Conservation (phyloP, 2,113 vertebrate genomes). For the Turdus rufiventris region DNA sequence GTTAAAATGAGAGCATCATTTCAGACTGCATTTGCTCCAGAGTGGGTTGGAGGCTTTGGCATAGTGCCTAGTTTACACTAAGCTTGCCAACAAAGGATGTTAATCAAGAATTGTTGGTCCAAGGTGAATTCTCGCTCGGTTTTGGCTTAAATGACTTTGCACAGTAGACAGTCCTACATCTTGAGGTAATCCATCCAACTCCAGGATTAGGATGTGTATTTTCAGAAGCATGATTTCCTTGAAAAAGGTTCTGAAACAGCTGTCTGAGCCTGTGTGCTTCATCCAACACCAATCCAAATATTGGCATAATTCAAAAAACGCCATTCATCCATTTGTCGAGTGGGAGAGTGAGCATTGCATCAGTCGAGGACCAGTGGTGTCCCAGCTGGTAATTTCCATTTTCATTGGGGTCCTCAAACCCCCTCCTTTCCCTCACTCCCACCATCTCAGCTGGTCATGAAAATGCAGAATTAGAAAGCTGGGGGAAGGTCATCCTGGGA, state of each 20-base stretch:
- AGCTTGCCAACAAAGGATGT: slow-evolving; percentile 15
- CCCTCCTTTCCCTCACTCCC: rapidly evolving
- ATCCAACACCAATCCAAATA: neutral
- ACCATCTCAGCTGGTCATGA: neutral
- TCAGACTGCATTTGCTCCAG: neutral
- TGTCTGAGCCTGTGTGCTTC: neutral
- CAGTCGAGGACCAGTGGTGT: neutral
- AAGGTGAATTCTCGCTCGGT: slow-evolving; percentile 37
- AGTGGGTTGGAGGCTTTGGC: slow-evolving; percentile 5
- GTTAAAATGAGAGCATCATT: neutral
- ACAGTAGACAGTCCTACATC: neutral
- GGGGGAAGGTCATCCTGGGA: neutral
- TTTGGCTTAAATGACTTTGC: neutral
- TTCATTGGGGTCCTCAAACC: neutral
- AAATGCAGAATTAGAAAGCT: neutral
- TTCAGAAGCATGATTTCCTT: neutral
- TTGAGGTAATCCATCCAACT: neutral
- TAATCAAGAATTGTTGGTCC: slow-evolving; percentile 29
- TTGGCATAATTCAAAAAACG: neutral
- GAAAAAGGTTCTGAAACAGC: neutral
- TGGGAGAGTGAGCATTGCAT: neutral
- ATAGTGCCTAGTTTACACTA: neutral
- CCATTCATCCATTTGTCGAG: neutral
- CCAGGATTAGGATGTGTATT: neutral
- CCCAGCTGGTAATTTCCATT: neutral